A percentile compares a stretch with the other conserved stretches of the same genome.
phyloP scores from a whole-genome alignment of 2,888 invertebrate genomes.

The Hecatera dysodea region DNA sequence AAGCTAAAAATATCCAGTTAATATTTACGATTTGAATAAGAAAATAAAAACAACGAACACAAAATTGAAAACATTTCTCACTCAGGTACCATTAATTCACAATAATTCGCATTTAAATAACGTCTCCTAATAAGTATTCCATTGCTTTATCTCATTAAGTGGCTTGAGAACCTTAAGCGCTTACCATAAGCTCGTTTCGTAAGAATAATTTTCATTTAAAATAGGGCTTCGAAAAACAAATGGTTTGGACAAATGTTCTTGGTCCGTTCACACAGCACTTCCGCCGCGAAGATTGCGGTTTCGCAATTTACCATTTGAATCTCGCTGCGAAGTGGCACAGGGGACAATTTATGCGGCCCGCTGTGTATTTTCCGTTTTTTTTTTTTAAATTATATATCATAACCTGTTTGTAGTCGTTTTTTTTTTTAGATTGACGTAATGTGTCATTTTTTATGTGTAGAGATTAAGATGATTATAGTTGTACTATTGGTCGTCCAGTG shows the following conservation, averaged over 20 bases:
- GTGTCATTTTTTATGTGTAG: not conserved
- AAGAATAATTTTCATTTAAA: conserved; percentile 61
- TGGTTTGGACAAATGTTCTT: conserved; percentile 56
- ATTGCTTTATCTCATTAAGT: conserved; percentile 56
- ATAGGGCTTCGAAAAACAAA: conserved; percentile 59
- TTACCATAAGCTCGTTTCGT: conserved; percentile 51
- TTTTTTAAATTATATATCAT: conserved; percentile 23
- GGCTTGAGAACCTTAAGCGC: conserved; percentile 46
- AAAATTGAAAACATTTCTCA: conserved; percentile 17
- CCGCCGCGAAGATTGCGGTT: conserved; percentile 59
- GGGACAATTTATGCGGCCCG: conserved; percentile 33
- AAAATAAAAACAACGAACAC: conserved; percentile 10
- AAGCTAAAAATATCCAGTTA: not conserved
- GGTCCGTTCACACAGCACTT: conserved; percentile 49
- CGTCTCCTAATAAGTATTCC: conserved; percentile 38
- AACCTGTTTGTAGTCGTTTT: conserved; percentile 3
- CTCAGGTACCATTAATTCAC: conserved; percentile 25
- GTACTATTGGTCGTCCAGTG: too few relatives aligned
- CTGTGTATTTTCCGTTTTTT: conserved; percentile 30
- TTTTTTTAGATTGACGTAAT: not conserved
- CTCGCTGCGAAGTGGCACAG: conserved; percentile 28
- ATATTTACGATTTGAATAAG: not conserved
- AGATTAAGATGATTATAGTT: too few relatives aligned
- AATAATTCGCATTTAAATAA: conserved; percentile 45
- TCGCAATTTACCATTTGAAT: conserved; percentile 65